Base-by-base conservation (phyloP, 2,113 vertebrate species). In the Dissostichus mawsoni region DNA sequence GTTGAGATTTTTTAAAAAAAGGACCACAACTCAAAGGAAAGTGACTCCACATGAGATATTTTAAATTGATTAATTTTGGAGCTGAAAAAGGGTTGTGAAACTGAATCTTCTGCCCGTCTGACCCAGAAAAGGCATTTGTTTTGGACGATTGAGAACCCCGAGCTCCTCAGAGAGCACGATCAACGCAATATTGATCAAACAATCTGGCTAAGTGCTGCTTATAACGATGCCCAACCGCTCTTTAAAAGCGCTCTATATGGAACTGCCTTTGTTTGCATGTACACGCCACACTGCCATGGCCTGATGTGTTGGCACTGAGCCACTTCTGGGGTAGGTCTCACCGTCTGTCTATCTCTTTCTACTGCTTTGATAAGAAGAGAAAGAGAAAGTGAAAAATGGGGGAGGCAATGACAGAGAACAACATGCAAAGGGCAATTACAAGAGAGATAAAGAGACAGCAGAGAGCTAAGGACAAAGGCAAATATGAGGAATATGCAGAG, bases 181-280 rank as follows among this genome's bases (percentile, higher is more conserved):
- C 82, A 87, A 74, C 77, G 51, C 71, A 78, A 72, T 91, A 93
- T 89, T 79, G 82, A 91, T 89, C 84, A 90, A 90, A 93, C 90
- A 87, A 90, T 93, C 80, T 83, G 11, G 36, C 76, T 88, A 92
- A 94, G 90, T 89, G 86, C 75, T 69, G 80, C 81, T 84, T 53
- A 68, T 82, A 76, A 88, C 65, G 63, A 87, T 44, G 80, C 70
- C 81, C 64, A 59, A 48, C 36, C 50, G 51, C 78, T 85, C 75
- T 84, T 86, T 87, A 76, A 80, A 81, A 87, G 77, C 45, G 33
- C 47, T 81, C 84, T 79, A 20, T 85, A 12, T 50, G 62, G 78
- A 25, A 73, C 58, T 70, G 84, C 18, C 36, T 89, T 86, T 81
- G 76, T 90, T 81, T 78, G 79, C 56, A 52, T 81, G 67, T 47